phyloP scores from a whole-genome alignment of 2,113 vertebrate genomes.

The Chaetops frenatus region DNA sequence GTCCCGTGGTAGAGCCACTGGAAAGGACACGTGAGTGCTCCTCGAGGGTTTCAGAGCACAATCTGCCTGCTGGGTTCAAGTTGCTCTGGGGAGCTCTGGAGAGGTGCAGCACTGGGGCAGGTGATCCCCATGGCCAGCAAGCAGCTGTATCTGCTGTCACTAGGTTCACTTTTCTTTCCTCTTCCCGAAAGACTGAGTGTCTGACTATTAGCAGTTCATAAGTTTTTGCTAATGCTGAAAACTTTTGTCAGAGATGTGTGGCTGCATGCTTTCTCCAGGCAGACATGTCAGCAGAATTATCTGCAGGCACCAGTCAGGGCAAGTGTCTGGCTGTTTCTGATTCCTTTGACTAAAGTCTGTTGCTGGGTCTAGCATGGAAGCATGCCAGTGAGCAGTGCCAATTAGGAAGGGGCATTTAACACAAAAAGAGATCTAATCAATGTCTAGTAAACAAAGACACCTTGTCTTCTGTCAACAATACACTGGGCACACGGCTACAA shows the following conservation, averaged over 20 bases:
- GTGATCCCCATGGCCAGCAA: rapidly evolving
- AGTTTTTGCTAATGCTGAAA: not conserved
- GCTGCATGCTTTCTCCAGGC: not conserved
- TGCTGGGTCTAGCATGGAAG: not conserved
- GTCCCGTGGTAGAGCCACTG: not conserved
- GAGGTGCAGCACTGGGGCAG: rapidly evolving
- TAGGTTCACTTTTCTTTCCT: not conserved
- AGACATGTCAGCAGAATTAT: not conserved
- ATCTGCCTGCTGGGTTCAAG: not conserved
- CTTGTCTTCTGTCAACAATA: not conserved
- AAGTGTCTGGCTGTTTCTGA: not conserved
- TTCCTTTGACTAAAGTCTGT: not conserved
- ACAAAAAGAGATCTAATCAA: not conserved
- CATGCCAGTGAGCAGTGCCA: not conserved
- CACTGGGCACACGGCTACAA: not conserved
- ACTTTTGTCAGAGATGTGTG: not conserved
- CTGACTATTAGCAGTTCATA: not conserved
- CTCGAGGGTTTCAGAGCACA: not conserved
- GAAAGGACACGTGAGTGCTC: rapidly evolving
- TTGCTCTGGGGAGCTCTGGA: rapidly evolving
- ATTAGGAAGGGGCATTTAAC: not conserved
- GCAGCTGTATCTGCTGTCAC: not conserved
- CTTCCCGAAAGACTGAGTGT: not conserved
- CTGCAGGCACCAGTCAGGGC: not conserved
- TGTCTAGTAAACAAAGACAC: not conserved